Evolutionary conservation across 2,888 invertebrate genomes (phyloP), one percentile per base, ranked within the genome.

Genomic region (Clepsis dumicolana): DNA sequence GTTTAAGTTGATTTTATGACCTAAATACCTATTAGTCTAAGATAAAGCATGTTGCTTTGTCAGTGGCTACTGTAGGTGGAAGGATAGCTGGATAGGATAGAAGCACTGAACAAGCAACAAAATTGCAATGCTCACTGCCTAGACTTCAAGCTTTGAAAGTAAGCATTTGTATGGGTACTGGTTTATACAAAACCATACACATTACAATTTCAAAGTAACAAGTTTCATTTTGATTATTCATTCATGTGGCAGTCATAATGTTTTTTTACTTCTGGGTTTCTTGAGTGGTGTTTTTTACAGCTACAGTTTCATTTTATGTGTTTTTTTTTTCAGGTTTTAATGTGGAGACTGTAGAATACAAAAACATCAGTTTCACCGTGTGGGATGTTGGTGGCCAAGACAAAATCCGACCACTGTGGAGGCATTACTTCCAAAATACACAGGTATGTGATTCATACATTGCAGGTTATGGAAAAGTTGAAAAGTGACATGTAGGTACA

Each of bases 321-420:
- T 80, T 71, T 44, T 61, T 67, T 64, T 63, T 68, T 82, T 38
- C 90, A 98, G 98, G 98, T 89, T 98, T 98, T 95, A 98, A 98
- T 95, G 98, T 98, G 91, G 98, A 98, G 94, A 98, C 98, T 91
- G 98, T 98, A 95, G 98, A 98, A 96, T 98, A 98, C 96, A 98
- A 98, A 96, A 98, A 98, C 96, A 98, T 98, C 95, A 98, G 98
- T 95, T 98, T 98, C 95, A 98, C 98, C 80, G 98, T 98, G 81
- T 98, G 98, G 98, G 98, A 98, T 94, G 98, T 98, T 73, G 98
- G 98, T 90, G 98, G 98, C 94, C 98, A 98, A 94, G 98, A 98
- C 94, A 98, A 98, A 96, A 98, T 98, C 94, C 96, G 98, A 94
- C 98, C 98, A 83, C 94, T 98, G 88, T 98, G 98, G 98, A 97